Evolutionary conservation across 2,888 invertebrate genomes (phyloP), one percentile per base, ranked within the genome.

Genomic region (Ferdinandea cuprea): DNA sequence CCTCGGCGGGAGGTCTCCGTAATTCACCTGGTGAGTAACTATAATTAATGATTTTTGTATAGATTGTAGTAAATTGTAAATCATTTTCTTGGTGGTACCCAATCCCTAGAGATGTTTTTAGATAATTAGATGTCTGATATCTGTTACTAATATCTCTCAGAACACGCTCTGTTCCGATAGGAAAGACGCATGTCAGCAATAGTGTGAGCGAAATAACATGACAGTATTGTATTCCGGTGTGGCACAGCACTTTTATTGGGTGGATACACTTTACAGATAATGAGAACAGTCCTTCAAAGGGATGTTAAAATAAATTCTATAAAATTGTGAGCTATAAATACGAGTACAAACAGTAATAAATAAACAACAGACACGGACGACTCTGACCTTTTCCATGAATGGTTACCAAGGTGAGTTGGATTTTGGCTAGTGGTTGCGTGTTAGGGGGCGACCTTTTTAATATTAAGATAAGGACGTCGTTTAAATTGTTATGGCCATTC

Each of bases 21-120:
- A 89, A 86, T 86, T 88, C 89, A 85, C 87, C 89, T 78, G 90
- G 90, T 90, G 87, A 86, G 87, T 85, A 32, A 30, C 48, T 78
- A 52, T 78, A 65, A 65, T 65, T 42, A 58, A 44, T 11, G 44
- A 40, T 32, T 42, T 40, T 28, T 15, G 11, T 19, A 42, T 11
- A 58, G 19, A 21, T 54, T 52, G 52, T 63, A 9, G n/a, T 61
- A 9, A 9, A 19, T 13, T 3, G n/a, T n/a, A n/a, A n/a, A n/a
- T n/a, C 32, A 32, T n/a, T 7, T 59, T 7, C 61, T 32, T 19
- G 19, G 42, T 25, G 44, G 50, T 58, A 21, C 44, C n/a, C n/a
- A n/a, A n/a, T n/a, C n/a, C n/a, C n/a, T n/a, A n/a, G n/a, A n/a
- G n/a, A n/a, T n/a, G n/a, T n/a, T n/a, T n/a, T 48, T 74, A 61